Evolutionary conservation across 2,888 invertebrate species (phyloP).

Genomic region (Lithophane semibrunnea): DNA sequence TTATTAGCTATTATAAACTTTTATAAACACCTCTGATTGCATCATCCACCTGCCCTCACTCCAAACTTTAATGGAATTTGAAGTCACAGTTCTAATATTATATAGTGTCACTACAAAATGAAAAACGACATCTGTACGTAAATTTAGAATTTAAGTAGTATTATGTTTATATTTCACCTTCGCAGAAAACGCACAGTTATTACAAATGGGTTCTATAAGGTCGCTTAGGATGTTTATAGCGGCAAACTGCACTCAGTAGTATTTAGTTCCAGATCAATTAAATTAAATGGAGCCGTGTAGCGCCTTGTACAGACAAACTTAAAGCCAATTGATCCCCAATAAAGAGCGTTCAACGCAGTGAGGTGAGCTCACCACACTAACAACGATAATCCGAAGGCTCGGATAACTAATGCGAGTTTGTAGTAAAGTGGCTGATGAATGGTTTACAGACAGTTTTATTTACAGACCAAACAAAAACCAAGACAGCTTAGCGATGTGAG

Average conservation of each 20-base stretch:
- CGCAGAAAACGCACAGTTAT: constrained; percentile 6
- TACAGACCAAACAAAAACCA: background rate
- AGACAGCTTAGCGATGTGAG: no score
- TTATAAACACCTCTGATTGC: background rate
- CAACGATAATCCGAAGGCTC: constrained; percentile 67
- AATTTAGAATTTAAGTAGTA: background rate
- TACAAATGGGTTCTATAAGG: background rate
- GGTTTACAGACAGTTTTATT: no score
- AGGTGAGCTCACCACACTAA: constrained; percentile 63
- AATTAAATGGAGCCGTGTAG: constrained; percentile 44
- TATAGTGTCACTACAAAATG: background rate
- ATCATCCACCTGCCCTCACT: no score
- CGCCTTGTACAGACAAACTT: constrained; percentile 53
- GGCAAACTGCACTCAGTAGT: background rate
- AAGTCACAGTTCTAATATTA: background rate
- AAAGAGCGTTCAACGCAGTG: constrained; percentile 64
- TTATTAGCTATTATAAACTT: constrained; percentile 2
- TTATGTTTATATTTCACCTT: background rate
- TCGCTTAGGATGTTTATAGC: background rate
- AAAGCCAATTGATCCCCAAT: constrained; percentile 65
- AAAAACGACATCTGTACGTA: background rate
- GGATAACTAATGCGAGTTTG: constrained; percentile 41
- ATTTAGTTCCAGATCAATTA: constrained; percentile 47
- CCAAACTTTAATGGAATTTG: background rate
- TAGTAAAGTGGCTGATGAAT: constrained; percentile 29